Percentiles rank a stretch among this genome's conserved stretches.
Evolutionary conservation across 2,888 invertebrate genomes (phyloP).

Genomic region (Agrenia bidenticulata): DNA sequence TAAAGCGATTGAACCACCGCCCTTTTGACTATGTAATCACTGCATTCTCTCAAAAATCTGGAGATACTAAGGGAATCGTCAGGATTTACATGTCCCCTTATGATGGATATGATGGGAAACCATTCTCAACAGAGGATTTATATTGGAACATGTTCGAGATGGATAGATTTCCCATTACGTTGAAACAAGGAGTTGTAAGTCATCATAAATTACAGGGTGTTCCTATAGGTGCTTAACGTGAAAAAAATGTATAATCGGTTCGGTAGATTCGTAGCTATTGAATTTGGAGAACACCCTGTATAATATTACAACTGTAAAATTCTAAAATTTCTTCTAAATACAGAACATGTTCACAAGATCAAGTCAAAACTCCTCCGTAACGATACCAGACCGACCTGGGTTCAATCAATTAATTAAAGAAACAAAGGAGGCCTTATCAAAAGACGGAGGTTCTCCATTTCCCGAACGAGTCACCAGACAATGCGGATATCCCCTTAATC

Average conservation of each 20-base stretch:
- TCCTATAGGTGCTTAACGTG: too few relatives aligned
- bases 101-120: not conserved
- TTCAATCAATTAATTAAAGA: constrained; percentile 59
- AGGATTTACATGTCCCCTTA: constrained; percentile 1
- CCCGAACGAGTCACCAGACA: constrained; percentile 54
- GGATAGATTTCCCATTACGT: constrained; percentile 45
- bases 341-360: constrained; percentile 59
- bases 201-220: too few relatives aligned
- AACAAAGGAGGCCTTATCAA: not conserved
- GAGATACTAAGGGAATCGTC: not conserved
- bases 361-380: constrained; percentile 68
- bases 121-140: not conserved
- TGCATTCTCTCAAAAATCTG: not conserved
- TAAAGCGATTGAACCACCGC: not conserved
- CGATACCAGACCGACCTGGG: constrained; percentile 64
- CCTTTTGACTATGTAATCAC: not conserved
- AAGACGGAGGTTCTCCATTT: constrained; percentile 57
- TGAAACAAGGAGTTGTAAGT: constrained; percentile 56
- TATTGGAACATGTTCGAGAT: constrained; percentile 48
- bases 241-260: too few relatives aligned
- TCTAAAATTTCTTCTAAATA: too few relatives aligned
- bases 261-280: too few relatives aligned
- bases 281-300: too few relatives aligned
- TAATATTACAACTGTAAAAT: too few relatives aligned
- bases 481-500: constrained; percentile 47